Percentiles rank a stretch among this genome's conserved stretches.
These are phyloP conservation scores for Pipa parva DNA, from an alignment of 2,113 vertebrate genomes.

Conservation along the genomic window DNA sequence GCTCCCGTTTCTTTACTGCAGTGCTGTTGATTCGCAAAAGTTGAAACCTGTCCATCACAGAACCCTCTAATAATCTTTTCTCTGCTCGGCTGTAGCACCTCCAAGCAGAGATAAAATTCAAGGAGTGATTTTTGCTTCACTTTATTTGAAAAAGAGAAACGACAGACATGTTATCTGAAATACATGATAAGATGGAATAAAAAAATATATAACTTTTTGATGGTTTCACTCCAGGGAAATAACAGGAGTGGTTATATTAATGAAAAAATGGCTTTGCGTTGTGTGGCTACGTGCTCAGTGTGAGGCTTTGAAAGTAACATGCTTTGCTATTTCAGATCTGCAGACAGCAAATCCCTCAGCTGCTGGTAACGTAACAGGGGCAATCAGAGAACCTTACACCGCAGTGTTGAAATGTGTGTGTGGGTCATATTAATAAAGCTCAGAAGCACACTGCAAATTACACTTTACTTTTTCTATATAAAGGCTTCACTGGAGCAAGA, in stretches of 20 bases:
- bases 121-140: neutral
- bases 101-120: neutral
- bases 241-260: conserved; percentile 16
- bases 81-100: neutral
- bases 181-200: conserved; percentile 1
- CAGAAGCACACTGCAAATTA: conserved; percentile 24
- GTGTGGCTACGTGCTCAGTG: neutral
- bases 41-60: neutral
- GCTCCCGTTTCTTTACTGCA: neutral
- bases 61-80: neutral
- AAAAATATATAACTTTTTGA: conserved; percentile 16
- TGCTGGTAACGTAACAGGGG: conserved; percentile 8
- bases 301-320: neutral
- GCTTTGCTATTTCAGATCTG: neutral
- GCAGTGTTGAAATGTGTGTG: neutral
- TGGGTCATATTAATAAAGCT: conserved; percentile 20
- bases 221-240: conserved; percentile 25
- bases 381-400: neutral
- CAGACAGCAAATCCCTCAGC: conserved; percentile 17
- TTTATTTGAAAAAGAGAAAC: neutral
- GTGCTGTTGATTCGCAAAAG: neutral
- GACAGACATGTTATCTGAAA: conserved; percentile 11
- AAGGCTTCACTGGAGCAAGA: conserved; percentile 32
- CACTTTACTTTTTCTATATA: conserved; percentile 21
- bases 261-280: conserved; percentile 20